Conservation (phyloP, 1,140 invertebrate genomes). For the Megathymus violae region DNA sequence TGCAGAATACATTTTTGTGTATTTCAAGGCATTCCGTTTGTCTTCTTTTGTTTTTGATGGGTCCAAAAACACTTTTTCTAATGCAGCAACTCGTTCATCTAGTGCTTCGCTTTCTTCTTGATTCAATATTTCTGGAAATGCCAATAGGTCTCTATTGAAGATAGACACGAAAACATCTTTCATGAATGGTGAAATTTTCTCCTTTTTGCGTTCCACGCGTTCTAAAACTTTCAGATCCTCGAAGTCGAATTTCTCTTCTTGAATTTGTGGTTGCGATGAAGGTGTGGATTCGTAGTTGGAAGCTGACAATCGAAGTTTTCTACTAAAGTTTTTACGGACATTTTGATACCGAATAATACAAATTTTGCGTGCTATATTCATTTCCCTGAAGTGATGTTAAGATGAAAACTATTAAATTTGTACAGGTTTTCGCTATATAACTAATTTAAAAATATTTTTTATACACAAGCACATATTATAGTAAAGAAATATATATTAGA, state of each 20-base stretch:
- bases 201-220: constrained; percentile 61
- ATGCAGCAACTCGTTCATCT: constrained; percentile 83
- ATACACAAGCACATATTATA: too few species aligned
- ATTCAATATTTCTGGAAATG: constrained; percentile 87
- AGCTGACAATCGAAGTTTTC: constrained; percentile 60
- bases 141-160: constrained; percentile 85
- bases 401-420: not conserved
- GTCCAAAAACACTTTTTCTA: constrained; percentile 85
- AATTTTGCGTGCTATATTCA: constrained; percentile 73
- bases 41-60: constrained; percentile 57
- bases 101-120: constrained; percentile 87
- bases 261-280: constrained; percentile 61
- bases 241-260: constrained; percentile 75
- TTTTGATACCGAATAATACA: constrained; percentile 53
- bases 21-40: constrained; percentile 50
- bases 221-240: constrained; percentile 73
- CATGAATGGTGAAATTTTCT: constrained; percentile 83
- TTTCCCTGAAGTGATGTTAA: constrained; percentile 32
- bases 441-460: too few species aligned
- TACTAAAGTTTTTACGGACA: constrained; percentile 52
- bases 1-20: constrained; percentile 65
- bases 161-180: constrained; percentile 86
- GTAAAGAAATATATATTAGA: too few species aligned
- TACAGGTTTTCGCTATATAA: too few species aligned
- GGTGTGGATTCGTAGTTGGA: constrained; percentile 53